phyloP scores from a whole-genome alignment of 1,140 invertebrate genomes.

The Bombus waltoni region DNA sequence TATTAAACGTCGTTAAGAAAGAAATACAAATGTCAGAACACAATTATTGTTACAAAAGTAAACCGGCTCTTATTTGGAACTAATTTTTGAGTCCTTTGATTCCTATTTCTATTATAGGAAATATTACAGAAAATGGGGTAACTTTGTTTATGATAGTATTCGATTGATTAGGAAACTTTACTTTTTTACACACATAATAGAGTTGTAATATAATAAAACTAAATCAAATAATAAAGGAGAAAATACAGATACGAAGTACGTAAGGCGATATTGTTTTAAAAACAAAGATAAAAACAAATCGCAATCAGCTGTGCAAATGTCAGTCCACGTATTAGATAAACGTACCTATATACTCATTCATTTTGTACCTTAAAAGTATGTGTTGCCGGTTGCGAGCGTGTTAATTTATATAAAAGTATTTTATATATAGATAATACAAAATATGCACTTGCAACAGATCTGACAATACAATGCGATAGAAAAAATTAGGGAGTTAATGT shows the following conservation, averaged over 20 bases:
- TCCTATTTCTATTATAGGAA: neutral
- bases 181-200: neutral
- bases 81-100: neutral
- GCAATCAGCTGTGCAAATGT: neutral
- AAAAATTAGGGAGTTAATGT: too few species aligned
- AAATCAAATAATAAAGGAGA: neutral
- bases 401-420: too few species aligned
- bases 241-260: neutral
- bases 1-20: too few species aligned
- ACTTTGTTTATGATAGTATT: neutral
- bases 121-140: neutral
- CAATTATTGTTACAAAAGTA: neutral
- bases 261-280: neutral
- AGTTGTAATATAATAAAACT: neutral
- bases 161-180: neutral
- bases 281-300: neutral
- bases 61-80: neutral
- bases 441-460: too few species aligned
- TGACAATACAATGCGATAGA: too few species aligned
- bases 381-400: too few species aligned
- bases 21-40: too few species aligned
- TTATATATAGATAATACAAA: too few species aligned
- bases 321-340: neutral
- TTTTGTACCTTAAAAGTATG: too few species aligned
- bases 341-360: too few species aligned